Conservation (phyloP, 23 tunicate genomes). For the Trididemnum miniatum region DNA sequence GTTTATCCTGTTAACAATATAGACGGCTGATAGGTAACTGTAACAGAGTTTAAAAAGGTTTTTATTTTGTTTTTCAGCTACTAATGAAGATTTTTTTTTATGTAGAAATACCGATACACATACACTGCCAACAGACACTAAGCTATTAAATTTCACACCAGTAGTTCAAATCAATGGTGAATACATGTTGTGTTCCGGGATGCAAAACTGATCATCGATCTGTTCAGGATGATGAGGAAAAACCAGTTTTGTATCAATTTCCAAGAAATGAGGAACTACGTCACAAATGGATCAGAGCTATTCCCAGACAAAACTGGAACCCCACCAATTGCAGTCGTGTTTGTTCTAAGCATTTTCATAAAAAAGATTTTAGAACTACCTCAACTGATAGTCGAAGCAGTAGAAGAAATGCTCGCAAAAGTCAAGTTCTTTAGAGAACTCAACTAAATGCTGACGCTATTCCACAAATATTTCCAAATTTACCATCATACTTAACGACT, state of each 20-base stretch:
- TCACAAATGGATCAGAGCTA: constrained; percentile 23
- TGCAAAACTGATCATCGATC: constrained; percentile 6
- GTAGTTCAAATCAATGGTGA: neutral
- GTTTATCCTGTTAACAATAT: too few species aligned
- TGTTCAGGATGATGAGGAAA: neutral
- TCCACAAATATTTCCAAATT: neutral
- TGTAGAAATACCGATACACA: too few species aligned
- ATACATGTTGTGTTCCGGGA: constrained; percentile 11
- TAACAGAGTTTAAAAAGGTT: too few species aligned
- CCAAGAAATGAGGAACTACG: constrained; percentile 6
- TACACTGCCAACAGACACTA: too few species aligned
- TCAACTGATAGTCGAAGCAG: neutral
- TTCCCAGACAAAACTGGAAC: constrained; percentile 7
- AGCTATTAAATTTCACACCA: too few species aligned
- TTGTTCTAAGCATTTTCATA: constrained; percentile 10
- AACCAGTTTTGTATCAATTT: neutral
- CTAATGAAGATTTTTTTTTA: too few species aligned
- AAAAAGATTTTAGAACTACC: neutral
- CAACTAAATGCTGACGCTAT: neutral
- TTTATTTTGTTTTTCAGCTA: too few species aligned
- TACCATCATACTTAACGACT: neutral
- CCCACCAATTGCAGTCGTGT: neutral
- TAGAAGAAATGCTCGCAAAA: constrained; percentile 6
- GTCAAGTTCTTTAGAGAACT: neutral
- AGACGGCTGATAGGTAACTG: too few species aligned